Conservation (phyloP, 2,797 vertebrate genomes). For the Glyptemys insculpta region DNA sequence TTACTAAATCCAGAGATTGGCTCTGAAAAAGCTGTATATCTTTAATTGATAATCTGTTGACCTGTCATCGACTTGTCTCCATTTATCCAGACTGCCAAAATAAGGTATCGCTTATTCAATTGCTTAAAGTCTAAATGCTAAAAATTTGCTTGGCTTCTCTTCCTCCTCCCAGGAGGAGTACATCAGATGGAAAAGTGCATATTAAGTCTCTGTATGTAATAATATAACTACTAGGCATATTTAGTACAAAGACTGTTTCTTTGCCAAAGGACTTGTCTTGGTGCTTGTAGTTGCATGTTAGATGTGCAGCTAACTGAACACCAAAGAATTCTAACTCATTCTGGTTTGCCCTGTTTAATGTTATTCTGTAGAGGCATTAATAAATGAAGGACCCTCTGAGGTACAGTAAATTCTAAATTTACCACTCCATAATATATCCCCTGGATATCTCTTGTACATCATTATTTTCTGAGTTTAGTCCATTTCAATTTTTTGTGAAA, state of each 20-base stretch:
- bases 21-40: neutral
- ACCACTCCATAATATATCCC: constrained; percentile 2
- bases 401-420: neutral
- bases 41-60: neutral
- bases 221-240: neutral
- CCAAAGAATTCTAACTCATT: neutral
- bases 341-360: neutral
- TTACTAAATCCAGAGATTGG: neutral
- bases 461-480: constrained; percentile 13
- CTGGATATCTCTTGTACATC: constrained; percentile 7
- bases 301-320: neutral
- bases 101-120: neutral
- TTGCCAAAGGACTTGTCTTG: neutral
- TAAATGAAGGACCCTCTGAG: neutral
- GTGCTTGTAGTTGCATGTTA: neutral
- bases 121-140: neutral
- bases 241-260: neutral
- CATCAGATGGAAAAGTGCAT: fast-evolving
- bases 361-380: neutral
- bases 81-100: neutral
- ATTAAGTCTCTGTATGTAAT: neutral
- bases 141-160: neutral
- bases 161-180: neutral
- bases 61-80: neutral
- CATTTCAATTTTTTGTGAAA: neutral